A percentile compares a stretch with the other conserved stretches of the same genome.
Conservation (phyloP, 2,797 vertebrate species). For the Limnodromus scolopaceus region DNA sequence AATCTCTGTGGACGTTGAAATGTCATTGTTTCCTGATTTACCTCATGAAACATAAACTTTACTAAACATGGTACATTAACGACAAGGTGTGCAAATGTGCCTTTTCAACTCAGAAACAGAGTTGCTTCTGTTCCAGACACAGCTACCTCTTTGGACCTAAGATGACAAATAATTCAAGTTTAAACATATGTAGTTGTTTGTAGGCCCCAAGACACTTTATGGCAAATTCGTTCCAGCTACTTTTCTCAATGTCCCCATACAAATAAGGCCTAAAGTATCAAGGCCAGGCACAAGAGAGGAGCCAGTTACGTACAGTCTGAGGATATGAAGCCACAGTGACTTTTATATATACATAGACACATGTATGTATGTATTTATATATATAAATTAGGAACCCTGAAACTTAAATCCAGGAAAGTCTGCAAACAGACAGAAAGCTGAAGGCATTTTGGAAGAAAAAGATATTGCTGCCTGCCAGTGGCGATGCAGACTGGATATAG, state of each 20-base stretch:
- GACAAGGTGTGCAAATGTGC: constrained; percentile 54
- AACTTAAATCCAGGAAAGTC: constrained; percentile 24
- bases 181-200: constrained; percentile 55
- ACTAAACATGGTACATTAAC: constrained; percentile 40
- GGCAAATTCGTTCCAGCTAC: constrained; percentile 49
- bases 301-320: constrained; percentile 22
- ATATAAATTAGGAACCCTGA: constrained; percentile 8
- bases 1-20: constrained; percentile 26
- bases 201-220: constrained; percentile 49
- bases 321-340: constrained; percentile 8
- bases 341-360: constrained; percentile 24
- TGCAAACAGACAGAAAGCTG: constrained; percentile 11
- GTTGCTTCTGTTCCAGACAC: constrained; percentile 61
- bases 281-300: constrained; percentile 32
- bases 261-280: constrained; percentile 8
- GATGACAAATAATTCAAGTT: constrained; percentile 69
- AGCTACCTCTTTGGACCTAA: constrained; percentile 25
- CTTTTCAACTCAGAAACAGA: constrained; percentile 28
- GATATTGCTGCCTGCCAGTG: background rate
- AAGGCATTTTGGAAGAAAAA: constrained; percentile 36
- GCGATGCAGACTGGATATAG: background rate
- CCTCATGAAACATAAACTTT: constrained; percentile 46
- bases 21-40: constrained; percentile 62
- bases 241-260: constrained; percentile 61
- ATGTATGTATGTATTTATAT: background rate